Percentiles rank a stretch among this genome's conserved stretches.
Conservation (phyloP, 2,113 vertebrate species). For the Corvus hawaiiensis region DNA sequence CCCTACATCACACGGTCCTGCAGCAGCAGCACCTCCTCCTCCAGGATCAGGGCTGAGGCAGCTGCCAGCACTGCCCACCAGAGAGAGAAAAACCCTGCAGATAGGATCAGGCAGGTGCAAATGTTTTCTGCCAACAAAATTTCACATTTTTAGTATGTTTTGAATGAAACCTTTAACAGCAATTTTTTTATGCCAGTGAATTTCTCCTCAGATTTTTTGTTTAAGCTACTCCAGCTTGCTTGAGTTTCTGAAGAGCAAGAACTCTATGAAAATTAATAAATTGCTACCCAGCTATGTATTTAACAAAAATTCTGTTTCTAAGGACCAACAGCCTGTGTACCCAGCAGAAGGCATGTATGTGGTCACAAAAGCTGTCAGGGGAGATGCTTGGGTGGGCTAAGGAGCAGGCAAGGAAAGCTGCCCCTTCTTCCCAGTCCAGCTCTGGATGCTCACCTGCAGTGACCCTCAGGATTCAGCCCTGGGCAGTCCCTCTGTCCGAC, state of each 20-base stretch:
- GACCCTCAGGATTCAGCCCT: neutral
- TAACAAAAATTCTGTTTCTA: neutral
- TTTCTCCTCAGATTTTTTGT: neutral
- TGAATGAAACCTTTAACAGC: neutral
- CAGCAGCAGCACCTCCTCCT: neutral
- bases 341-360: fast-evolving
- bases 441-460: neutral
- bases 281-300: neutral
- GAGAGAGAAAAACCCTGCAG: neutral
- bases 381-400: neutral
- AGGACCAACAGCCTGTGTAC: neutral
- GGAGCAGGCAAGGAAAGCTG: neutral
- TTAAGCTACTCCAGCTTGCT: neutral
- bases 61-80: neutral
- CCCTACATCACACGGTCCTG: fast-evolving
- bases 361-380: neutral
- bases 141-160: neutral
- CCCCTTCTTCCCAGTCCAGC: neutral
- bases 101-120: neutral
- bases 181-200: neutral
- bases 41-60: neutral
- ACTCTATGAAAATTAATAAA: neutral
- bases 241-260: neutral
- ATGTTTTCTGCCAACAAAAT: neutral
- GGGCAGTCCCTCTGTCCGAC: neutral